These are phyloP conservation scores for Aleiodes testaceus DNA, from an alignment of 2,888 invertebrate genomes.

Conservation along the genomic window DNA sequence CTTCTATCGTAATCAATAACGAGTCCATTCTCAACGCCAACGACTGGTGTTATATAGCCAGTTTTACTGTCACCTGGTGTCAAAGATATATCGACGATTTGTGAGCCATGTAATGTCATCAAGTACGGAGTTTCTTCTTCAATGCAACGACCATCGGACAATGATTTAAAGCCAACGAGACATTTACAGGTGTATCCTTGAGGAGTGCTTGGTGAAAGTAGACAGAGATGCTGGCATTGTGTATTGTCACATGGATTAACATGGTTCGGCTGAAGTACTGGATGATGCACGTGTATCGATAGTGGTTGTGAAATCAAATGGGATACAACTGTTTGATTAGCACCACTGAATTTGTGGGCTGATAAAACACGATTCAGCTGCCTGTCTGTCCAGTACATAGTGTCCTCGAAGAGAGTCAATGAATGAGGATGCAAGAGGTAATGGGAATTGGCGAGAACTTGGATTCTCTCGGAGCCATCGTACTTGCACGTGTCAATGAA, in stretches of 20 bases:
- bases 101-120: constrained; percentile 89
- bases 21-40: constrained; percentile 89
- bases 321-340: constrained; percentile 94
- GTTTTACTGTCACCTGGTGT: constrained; percentile 84
- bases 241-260: constrained; percentile 84
- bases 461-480: constrained; percentile 92
- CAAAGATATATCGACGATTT: constrained; percentile 86
- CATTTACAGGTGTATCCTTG: constrained; percentile 91
- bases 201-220: constrained; percentile 84
- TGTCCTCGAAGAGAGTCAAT: constrained; percentile 95
- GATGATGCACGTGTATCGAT: constrained; percentile 96
- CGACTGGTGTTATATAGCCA: constrained; percentile 88
- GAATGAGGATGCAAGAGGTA: constrained; percentile 97
- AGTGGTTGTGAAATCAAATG: constrained; percentile 96
- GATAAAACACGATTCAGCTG: constrained; percentile 92
- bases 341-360: constrained; percentile 93
- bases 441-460: constrained; percentile 90
- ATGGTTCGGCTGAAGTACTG: constrained; percentile 89
- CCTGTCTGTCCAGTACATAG: constrained; percentile 96
- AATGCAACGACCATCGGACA: constrained; percentile 81
- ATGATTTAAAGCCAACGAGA: constrained; percentile 86
- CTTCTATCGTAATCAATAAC: constrained; percentile 94
- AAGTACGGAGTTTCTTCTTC: constrained; percentile 93
- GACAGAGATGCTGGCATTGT: constrained; percentile 91
- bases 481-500: constrained; percentile 99